Base-by-base conservation (phyloP, 2,888 invertebrate species). In the Sepioteuthis lessoniana region DNA sequence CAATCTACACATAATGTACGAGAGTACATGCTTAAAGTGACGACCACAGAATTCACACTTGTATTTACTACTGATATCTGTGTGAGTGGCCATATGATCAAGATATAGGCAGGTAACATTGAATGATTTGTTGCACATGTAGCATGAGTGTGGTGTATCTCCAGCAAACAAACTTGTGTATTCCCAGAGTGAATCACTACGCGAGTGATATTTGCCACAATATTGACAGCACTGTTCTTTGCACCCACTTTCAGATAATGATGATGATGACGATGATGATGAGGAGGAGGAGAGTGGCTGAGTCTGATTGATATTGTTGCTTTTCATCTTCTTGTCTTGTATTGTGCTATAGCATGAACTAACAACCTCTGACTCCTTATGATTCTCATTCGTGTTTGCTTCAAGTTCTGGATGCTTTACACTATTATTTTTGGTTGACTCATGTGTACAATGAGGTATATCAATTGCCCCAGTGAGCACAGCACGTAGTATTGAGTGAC, bases 401-500 rank as follows among this genome's bases (percentile, higher is more conserved):
- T n/a, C 76, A n/a, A 76, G 76, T 76, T 76, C 76, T n/a, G 76
- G 76, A 76, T 76, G 76, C 3, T 76, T 76, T 13, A 76, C n/a
- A 76, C 25, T 76, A n/a, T 76, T 76, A n/a, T 76, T 76, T 76
- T 35, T 76, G 76, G 76, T 76, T 3, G 76, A 76, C 76, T n/a
- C n/a, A 13, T 76, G 76, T 10, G 35, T n/a, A 47, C 46, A 31
- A 13, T 92, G 92, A 47, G 92, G 47, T 42, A 92, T 42, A 47
- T 92, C 92, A 13, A 92, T 42, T 47, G 38, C 42, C 13, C 92
- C 92, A 28, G 92, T 92, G 92, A 92, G 92, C 19, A 92, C 92
- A 92, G 92, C 92, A n/a, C 92, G 92, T 46, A 92, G 35, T 46
- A 92, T 92, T n/a, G 92, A 92, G 42, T 92, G 46, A 46, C 92